These are phyloP conservation scores for Oostethus manadensis DNA, from an alignment of 2,113 vertebrate genomes.

Conservation along the genomic window DNA sequence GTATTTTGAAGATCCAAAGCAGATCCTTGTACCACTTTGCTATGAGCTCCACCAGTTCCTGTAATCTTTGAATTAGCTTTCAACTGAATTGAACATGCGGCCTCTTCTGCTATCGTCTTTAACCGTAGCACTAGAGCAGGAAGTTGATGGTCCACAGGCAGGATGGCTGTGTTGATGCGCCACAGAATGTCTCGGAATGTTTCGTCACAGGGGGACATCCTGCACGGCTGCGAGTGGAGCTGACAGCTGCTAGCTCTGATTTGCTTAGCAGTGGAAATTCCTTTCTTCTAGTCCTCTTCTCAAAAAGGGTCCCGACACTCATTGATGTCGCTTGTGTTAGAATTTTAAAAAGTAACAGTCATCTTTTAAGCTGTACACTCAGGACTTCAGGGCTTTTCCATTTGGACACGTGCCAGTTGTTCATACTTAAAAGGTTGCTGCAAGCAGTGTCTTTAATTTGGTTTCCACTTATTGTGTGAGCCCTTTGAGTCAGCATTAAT, in stretches of 20 bases:
- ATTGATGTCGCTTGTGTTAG: not conserved
- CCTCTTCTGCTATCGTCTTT: conserved; percentile 7
- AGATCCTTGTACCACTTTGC: not conserved
- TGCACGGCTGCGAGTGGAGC: conserved; percentile 22
- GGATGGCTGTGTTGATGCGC: not conserved
- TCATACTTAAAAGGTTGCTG: conserved; percentile 18
- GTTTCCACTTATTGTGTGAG: not conserved
- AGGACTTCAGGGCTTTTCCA: conserved; percentile 5
- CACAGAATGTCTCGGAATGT: conserved; percentile 15
- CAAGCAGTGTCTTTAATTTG: not conserved
- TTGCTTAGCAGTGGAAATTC: conserved; percentile 21
- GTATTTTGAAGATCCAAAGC: not conserved
- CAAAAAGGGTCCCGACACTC: not conserved
- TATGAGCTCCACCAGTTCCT: conserved; percentile 41
- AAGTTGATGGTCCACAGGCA: conserved; percentile 1
- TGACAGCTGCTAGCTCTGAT: conserved; percentile 60
- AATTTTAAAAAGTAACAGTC: not conserved
- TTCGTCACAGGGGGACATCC: conserved; percentile 36
- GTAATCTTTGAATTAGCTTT: conserved; percentile 61
- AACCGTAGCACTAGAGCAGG: not conserved
- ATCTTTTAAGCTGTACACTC: not conserved
- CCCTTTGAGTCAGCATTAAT: too few relatives aligned
- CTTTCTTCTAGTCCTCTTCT: not conserved
- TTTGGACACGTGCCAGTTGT: not conserved
- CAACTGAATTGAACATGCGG: conserved; percentile 35